A percentile compares a stretch with the other conserved stretches of the same genome.
phyloP scores from a whole-genome alignment of 2,888 invertebrate genomes.

The Apantesis nais region DNA sequence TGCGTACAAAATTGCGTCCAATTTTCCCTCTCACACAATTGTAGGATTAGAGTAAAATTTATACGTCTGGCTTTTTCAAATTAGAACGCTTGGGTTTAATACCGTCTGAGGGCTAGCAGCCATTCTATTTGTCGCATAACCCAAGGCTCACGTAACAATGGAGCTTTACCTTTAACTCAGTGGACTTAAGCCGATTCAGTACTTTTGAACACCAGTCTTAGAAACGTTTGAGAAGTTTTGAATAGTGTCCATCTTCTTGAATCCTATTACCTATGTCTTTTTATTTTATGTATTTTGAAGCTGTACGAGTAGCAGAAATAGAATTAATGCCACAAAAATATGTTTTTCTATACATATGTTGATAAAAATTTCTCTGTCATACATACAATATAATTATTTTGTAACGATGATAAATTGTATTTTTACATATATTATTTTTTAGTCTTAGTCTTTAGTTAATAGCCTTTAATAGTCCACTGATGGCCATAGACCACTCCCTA shows the following conservation, averaged over 20 bases:
- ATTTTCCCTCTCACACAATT: constrained; percentile 79
- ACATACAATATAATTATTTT: too few species aligned
- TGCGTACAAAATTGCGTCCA: constrained; percentile 76
- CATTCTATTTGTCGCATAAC: constrained; percentile 67
- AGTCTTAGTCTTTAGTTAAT: too few species aligned
- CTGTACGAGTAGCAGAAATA: background rate
- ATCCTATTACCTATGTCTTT: constrained; percentile 1
- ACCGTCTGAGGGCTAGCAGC: constrained; percentile 67
- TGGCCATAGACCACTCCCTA: too few species aligned
- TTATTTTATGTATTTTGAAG: background rate
- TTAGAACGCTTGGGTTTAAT: constrained; percentile 74
- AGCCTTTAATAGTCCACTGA: too few species aligned
- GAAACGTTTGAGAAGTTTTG: constrained; percentile 30
- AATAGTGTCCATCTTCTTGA: constrained; percentile 13
- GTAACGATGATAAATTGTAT: too few species aligned
- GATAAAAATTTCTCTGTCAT: background rate
- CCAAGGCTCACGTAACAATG: constrained; percentile 61
- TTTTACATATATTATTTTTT: too few species aligned
- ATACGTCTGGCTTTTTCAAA: constrained; percentile 84
- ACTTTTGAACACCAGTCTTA: constrained; percentile 35
- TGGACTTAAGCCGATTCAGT: constrained; percentile 32
- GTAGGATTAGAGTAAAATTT: constrained; percentile 81
- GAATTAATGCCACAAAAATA: background rate
- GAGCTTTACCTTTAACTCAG: constrained; percentile 46
- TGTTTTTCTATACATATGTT: background rate